Evolutionary conservation across 1,140 invertebrate species (phyloP), one percentile per base, ranked within the genome.

Genomic region (Maconellicoccus hirsutus): DNA sequence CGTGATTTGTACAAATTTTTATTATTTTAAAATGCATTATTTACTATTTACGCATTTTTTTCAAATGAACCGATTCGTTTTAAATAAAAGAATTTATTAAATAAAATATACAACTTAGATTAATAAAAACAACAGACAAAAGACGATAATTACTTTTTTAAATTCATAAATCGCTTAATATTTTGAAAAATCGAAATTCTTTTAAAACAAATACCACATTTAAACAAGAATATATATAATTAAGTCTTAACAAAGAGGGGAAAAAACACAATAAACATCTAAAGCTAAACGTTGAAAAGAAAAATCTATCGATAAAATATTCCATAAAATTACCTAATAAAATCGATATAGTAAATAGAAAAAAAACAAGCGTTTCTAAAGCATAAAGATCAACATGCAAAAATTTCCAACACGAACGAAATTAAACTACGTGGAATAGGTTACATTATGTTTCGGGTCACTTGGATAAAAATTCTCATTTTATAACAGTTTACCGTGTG

Each of bases 11-110:
- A 19, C n/a, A 16, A 52, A 8, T 52, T 52, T 52, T 52, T 52
- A 52, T 52, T 52, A 52, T 52, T 52, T 52, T 52, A 19, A 19
- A 52, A 6, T 16, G 2, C 2, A 52, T 52, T 8, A 8, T 52
- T 52, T 52, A 52, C 2, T 52, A 52, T 52, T 12, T 33, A 12
- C 29, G 29, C 12, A 33, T 33, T 8, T 52, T 8, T 52, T 52
- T 52, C n/a, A 16, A 52, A 52, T 16, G n/a, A 52, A 52, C 12
- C 10, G 61, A n/a, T n/a, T n/a, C n/a, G n/a, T n/a, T 66, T 66
- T 66, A 26, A 66, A 66, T 66, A 66, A 66, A 66, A 66, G 61
- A 66, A 52, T 66, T 66, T 66, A 66, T 66, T 66, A 66, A 66
- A 66, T 66, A 66, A 23, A 66, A 66, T 66, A 25, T 66, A 66